Conservation (phyloP, 2,888 invertebrate species). For the Sesia bembeciformis region DNA sequence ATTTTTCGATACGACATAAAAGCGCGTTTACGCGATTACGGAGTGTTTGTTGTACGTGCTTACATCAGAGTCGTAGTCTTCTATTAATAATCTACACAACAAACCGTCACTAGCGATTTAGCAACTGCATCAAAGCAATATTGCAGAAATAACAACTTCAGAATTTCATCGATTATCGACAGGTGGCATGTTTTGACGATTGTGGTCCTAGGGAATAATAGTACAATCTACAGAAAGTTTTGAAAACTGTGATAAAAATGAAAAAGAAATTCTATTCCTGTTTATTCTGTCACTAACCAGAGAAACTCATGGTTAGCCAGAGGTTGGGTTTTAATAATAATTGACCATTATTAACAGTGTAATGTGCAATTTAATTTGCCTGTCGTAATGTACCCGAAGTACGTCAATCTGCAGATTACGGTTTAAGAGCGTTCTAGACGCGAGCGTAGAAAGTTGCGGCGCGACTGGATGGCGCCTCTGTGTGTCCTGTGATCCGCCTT, state of each 20-base stretch:
- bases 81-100: too few species aligned
- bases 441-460: slow-evolving; percentile 71
- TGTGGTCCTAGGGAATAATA: too few species aligned
- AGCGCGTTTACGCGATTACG: too few species aligned
- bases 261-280: background rate
- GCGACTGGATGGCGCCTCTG: slow-evolving; percentile 67
- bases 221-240: too few species aligned
- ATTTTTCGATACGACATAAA: too few species aligned
- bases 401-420: slow-evolving; percentile 71
- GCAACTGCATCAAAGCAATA: too few species aligned
- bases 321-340: slow-evolving; percentile 7
- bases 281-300: background rate
- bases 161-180: too few species aligned
- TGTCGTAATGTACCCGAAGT: slow-evolving; percentile 62
- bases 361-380: slow-evolving; percentile 61
- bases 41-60: too few species aligned
- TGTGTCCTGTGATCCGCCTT: slow-evolving; percentile 69
- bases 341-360: slow-evolving; percentile 39
- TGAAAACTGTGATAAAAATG: background rate
- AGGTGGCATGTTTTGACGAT: too few species aligned
- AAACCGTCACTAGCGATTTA: too few species aligned
- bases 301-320: slow-evolving; percentile 5
- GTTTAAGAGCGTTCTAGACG: slow-evolving; percentile 70
- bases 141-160: too few species aligned
- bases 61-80: too few species aligned